Conservation (phyloP, 1,140 invertebrate genomes). For the Drosophila murphyi region DNA sequence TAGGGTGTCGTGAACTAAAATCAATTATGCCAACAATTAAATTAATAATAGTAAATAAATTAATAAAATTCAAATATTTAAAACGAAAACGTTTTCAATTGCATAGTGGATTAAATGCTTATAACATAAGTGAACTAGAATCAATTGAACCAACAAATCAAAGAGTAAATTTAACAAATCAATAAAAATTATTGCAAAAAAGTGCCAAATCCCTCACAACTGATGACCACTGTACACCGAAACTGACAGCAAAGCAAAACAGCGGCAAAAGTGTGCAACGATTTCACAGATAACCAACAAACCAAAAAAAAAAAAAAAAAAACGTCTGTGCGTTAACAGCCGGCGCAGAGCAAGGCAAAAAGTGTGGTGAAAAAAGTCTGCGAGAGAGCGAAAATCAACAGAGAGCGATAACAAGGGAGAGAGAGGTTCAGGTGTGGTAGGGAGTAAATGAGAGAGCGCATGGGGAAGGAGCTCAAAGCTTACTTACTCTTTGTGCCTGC, state of each 20-base stretch:
- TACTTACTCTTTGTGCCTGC: no score
- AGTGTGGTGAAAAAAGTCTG: constrained; percentile 68
- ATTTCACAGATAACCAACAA: constrained; percentile 10
- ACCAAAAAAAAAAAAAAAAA: background rate
- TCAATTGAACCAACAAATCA: no score
- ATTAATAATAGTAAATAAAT: no score
- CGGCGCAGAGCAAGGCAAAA: constrained; percentile 56
- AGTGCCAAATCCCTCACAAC: background rate
- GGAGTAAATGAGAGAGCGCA: background rate
- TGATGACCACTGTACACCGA: constrained; percentile 52
- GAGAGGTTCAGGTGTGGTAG: background rate
- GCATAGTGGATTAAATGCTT: no score
- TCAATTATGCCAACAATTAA: no score
- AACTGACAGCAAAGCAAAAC: constrained; percentile 53
- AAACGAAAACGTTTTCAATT: no score
- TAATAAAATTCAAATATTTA: background rate
- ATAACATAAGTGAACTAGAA: no score
- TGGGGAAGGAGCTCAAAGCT: no score
- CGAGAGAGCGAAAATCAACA: constrained; percentile 7
- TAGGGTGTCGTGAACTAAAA: no score
- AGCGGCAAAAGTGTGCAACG: constrained; percentile 72
- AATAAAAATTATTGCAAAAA: no score
- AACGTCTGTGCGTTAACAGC: constrained; percentile 48
- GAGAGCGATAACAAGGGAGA: background rate
- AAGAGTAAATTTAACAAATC: no score